A percentile compares a stretch with the other conserved stretches of the same genome.
phyloP scores from a whole-genome alignment of 2,113 vertebrate genomes.

The Onychorhynchus coronatus region DNA sequence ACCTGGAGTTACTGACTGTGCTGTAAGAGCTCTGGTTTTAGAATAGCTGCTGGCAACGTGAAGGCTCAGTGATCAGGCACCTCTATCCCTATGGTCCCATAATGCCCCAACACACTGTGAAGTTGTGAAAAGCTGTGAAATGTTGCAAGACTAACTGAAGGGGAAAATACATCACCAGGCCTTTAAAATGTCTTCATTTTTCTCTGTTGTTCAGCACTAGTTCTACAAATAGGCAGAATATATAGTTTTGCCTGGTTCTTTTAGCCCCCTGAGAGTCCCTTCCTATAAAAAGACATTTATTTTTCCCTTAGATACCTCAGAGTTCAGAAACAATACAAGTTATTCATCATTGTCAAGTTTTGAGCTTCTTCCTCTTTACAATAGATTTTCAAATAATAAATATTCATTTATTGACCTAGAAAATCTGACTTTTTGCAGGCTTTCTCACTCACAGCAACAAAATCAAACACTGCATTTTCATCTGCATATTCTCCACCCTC shows the following conservation, averaged over 20 bases:
- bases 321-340: constrained; percentile 6
- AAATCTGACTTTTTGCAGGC: neutral
- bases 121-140: neutral
- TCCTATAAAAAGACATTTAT: neutral
- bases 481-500: neutral
- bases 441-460: neutral
- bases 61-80: neutral
- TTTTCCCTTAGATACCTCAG: neutral
- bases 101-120: neutral
- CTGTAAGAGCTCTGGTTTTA: neutral
- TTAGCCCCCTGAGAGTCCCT: neutral
- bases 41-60: neutral
- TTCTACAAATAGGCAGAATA: neutral
- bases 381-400: neutral
- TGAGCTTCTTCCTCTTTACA: neutral
- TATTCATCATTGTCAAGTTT: constrained; percentile 5
- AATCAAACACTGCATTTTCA: neutral
- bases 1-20: neutral
- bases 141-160: neutral
- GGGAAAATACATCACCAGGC: neutral
- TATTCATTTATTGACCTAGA: constrained; percentile 39
- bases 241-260: neutral
- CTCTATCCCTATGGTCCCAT: neutral
- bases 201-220: neutral
- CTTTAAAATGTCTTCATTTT: neutral